A percentile compares a stretch with the other conserved stretches of the same genome.
Conservation (phyloP, 2,888 invertebrate genomes). For the Baccha elongata region DNA sequence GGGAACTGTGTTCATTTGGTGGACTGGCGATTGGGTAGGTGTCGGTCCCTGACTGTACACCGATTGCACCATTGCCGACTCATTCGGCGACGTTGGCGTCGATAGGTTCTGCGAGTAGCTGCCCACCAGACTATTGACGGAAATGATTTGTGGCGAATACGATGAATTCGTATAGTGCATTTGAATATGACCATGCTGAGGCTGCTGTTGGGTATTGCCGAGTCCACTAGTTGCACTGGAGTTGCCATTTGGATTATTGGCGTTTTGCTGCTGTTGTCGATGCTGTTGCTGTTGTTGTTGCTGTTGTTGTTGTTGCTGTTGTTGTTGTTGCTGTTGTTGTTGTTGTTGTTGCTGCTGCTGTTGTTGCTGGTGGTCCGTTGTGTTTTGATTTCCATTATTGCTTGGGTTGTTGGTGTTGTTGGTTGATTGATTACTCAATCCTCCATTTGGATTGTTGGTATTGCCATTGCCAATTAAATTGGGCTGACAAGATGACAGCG, state of each 20-base stretch:
- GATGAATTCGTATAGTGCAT: constrained; percentile 76
- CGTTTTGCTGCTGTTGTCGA: constrained; percentile 76
- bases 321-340: constrained; percentile 75
- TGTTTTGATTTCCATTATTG: constrained; percentile 75
- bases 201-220: constrained; percentile 75
- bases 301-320: constrained; percentile 77
- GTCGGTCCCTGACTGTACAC: constrained; percentile 83
- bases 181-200: constrained; percentile 76
- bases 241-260: constrained; percentile 60
- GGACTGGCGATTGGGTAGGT: constrained; percentile 82
- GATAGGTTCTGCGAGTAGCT: constrained; percentile 84
- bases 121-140: constrained; percentile 83
- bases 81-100: constrained; percentile 84
- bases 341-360: constrained; percentile 75
- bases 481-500: constrained; percentile 86
- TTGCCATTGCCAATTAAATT: constrained; percentile 82
- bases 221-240: constrained; percentile 61
- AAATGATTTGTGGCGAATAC: constrained; percentile 82
- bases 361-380: constrained; percentile 70
- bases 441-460: constrained; percentile 78
- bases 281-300: constrained; percentile 78
- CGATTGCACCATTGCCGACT: constrained; percentile 83
- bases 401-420: constrained; percentile 62
- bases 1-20: constrained; percentile 77
- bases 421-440: constrained; percentile 79